Evolutionary conservation across 2,888 invertebrate genomes (phyloP).

Genomic region (Napeogenes sylphis): DNA sequence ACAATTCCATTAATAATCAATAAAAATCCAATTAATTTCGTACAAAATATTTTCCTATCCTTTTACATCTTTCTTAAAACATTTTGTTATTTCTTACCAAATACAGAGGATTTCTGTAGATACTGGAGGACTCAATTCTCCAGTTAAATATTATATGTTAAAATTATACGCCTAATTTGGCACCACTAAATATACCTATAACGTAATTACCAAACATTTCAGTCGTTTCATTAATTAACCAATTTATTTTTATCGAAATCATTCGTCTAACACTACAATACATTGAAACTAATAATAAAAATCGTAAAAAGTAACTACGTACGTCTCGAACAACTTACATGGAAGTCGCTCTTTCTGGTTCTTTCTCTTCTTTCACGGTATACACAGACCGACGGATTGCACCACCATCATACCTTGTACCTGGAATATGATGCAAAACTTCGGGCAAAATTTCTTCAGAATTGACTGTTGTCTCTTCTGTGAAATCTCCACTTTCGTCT

Average conservation of each 20-base stretch:
- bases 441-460: conserved; percentile 71
- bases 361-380: conserved; percentile 59
- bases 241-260: conserved; percentile 30
- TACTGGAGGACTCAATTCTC: conserved; percentile 18
- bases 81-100: conserved; percentile 18
- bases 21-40: conserved; percentile 13
- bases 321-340: conserved; percentile 23
- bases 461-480: conserved; percentile 63
- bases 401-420: conserved; percentile 56
- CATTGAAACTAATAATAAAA: conserved; percentile 12
- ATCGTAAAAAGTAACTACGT: conserved; percentile 10
- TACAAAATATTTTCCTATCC: conserved; percentile 21
- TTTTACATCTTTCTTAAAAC: conserved; percentile 17
- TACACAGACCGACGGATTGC: conserved; percentile 64
- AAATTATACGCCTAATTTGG: conserved; percentile 25
- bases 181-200: conserved; percentile 41
- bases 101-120: conserved; percentile 17
- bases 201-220: conserved; percentile 65
- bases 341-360: conserved; percentile 47
- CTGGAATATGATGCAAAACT: conserved; percentile 67
- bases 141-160: conserved; percentile 17
- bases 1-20: conserved; percentile 19
- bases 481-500: conserved; percentile 63
- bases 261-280: conserved; percentile 31
- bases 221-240: conserved; percentile 55